These are phyloP conservation scores for Linyphia triangularis DNA, from an alignment of 2,888 invertebrate species.

Conservation along the genomic window DNA sequence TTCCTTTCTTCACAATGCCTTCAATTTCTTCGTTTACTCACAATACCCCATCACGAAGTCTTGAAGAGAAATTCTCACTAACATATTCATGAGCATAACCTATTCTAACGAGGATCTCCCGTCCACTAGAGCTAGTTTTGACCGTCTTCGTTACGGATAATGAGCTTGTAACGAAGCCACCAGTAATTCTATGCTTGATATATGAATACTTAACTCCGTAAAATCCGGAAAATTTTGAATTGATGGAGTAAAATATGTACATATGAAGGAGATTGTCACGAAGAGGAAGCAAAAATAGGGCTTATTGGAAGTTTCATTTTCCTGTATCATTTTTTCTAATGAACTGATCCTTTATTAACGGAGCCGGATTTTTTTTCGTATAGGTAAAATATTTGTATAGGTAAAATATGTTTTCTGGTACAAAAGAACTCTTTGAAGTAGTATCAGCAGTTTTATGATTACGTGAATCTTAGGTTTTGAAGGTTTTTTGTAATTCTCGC, in stretches of 20 bases:
- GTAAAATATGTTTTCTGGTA: not conserved
- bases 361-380: not conserved
- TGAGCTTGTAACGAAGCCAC: conserved; percentile 45
- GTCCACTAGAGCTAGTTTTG: conserved; percentile 32
- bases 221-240: conserved; percentile 35
- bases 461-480: too few relatives aligned
- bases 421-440: not conserved
- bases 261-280: not conserved
- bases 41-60: not conserved
- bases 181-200: conserved; percentile 32
- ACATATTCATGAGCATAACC: conserved; percentile 41
- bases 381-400: not conserved
- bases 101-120: conserved; percentile 20
- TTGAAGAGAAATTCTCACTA: conserved; percentile 14
- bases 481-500: too few relatives aligned
- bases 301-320: not conserved
- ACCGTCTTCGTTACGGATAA: conserved; percentile 43
- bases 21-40: not conserved
- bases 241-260: conserved; percentile 13
- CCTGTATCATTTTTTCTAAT: not conserved
- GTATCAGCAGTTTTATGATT: not conserved
- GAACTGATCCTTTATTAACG: not conserved
- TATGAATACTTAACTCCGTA: conserved; percentile 28
- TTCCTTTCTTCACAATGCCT: not conserved
- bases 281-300: not conserved